Evolutionary conservation across 1,140 invertebrate species (phyloP).

Genomic region (Pentalonia nigronervosa): DNA sequence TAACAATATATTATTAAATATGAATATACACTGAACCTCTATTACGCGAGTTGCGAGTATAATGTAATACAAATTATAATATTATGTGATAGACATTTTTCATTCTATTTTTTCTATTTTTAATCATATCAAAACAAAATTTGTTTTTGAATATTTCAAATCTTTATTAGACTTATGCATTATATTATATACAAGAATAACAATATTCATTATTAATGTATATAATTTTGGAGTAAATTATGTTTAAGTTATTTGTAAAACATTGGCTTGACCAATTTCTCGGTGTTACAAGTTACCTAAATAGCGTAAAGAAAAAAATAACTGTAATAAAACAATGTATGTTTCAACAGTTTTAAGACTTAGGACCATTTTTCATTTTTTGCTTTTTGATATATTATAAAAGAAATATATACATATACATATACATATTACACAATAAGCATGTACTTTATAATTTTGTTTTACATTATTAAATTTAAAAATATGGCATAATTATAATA

Average conservation of each 20-base stretch:
- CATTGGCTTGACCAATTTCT: constrained; percentile 42
- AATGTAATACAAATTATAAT: not conserved
- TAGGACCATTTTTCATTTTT: constrained; percentile 43
- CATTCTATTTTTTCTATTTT: constrained; percentile 47
- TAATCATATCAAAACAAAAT: constrained; percentile 48
- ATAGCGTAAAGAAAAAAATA: constrained; percentile 44
- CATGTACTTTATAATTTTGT: constrained; percentile 36
- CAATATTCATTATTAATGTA: constrained; percentile 2
- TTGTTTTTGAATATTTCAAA: constrained; percentile 44
- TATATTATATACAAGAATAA: constrained; percentile 27
- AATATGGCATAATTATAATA: constrained; percentile 26
- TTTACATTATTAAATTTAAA: not conserved
- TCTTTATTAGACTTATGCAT: not conserved
- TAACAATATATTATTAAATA: not conserved
- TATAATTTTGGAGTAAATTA: constrained; percentile 3
- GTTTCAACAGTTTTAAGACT: constrained; percentile 43
- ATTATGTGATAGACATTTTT: constrained; percentile 28
- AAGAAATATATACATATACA: not conserved
- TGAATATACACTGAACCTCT: not conserved
- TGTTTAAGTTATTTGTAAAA: constrained; percentile 47
- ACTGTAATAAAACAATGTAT: constrained; percentile 42
- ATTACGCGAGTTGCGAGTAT: not conserved
- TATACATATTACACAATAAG: constrained; percentile 20
- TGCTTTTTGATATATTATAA: constrained; percentile 48
- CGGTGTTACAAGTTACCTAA: constrained; percentile 57